Conservation (phyloP, 1,140 invertebrate genomes). For the Trichonephila clavata region DNA sequence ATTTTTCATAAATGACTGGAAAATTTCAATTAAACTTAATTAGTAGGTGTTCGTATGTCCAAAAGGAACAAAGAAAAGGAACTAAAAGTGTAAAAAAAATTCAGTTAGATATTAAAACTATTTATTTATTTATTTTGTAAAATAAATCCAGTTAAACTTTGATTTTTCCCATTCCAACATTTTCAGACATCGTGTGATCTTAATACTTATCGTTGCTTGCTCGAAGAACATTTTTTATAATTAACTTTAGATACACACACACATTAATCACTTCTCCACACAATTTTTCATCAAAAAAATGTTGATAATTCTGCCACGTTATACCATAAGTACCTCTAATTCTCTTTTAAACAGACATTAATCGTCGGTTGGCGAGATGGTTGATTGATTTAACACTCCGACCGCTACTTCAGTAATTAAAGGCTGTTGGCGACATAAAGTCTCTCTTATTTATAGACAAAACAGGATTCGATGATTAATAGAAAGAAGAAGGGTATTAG, state of each 20-base stretch:
- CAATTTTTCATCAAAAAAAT: background rate
- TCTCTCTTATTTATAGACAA: background rate
- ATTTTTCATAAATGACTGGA: too few species aligned
- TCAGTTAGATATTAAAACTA: too few species aligned
- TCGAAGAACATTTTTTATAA: background rate
- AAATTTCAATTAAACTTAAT: too few species aligned
- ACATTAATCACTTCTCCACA: background rate
- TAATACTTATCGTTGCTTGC: too few species aligned
- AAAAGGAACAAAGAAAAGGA: too few species aligned
- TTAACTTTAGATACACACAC: background rate
- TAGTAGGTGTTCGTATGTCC: too few species aligned
- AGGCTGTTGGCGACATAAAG: background rate
- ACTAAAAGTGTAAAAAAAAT: too few species aligned
- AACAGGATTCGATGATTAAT: slow-evolving; percentile 5
- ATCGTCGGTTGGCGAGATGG: background rate
- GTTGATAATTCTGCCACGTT: background rate
- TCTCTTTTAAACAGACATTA: background rate
- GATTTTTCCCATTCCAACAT: too few species aligned
- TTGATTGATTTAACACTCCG: slow-evolving; percentile 17
- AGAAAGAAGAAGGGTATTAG: background rate
- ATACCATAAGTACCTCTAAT: too few species aligned
- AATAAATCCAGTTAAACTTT: too few species aligned
- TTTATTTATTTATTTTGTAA: too few species aligned
- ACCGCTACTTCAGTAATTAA: slow-evolving; percentile 1
- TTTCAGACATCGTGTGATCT: too few species aligned